phyloP scores from a whole-genome alignment of 2,113 vertebrate species.

The Engraulis encrasicolus region DNA sequence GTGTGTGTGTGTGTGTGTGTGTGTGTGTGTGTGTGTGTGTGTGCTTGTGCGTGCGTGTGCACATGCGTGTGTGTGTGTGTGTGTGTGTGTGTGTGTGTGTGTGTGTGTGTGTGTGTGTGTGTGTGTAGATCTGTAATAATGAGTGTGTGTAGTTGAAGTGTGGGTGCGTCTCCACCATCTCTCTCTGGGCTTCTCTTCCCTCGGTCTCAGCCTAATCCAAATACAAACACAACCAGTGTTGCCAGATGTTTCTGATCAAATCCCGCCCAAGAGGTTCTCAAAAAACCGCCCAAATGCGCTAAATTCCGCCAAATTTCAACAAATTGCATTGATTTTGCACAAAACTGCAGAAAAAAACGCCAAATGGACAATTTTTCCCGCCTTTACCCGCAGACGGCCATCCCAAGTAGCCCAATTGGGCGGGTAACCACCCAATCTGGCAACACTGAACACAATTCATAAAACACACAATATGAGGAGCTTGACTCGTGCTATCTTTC shows the following conservation, averaged over 20 bases:
- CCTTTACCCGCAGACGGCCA: too few relatives aligned
- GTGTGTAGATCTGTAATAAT: not conserved
- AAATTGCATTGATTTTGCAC: too few relatives aligned
- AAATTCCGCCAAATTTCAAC: too few relatives aligned
- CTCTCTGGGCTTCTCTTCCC: not conserved
- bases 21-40: not conserved
- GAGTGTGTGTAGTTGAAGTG: not conserved
- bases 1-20: not conserved
- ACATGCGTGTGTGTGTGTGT: not conserved
- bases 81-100: not conserved
- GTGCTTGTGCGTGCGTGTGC: too few relatives aligned
- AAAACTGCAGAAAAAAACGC: too few relatives aligned
- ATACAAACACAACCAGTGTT: not conserved
- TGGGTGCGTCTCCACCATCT: not conserved
- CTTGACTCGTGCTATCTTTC: not conserved
- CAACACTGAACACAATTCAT: too few relatives aligned
- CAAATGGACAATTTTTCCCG: too few relatives aligned
- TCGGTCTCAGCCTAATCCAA: not conserved
- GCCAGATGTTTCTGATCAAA: too few relatives aligned
- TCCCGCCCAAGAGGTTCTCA: too few relatives aligned
- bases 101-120: not conserved
- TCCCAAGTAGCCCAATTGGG: too few relatives aligned
- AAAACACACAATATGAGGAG: constrained; percentile 1
- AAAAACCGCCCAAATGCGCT: too few relatives aligned
- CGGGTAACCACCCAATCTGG: too few relatives aligned